Conservation (phyloP, 2,888 invertebrate genomes). For the Thecocarcelia acutangulata region DNA sequence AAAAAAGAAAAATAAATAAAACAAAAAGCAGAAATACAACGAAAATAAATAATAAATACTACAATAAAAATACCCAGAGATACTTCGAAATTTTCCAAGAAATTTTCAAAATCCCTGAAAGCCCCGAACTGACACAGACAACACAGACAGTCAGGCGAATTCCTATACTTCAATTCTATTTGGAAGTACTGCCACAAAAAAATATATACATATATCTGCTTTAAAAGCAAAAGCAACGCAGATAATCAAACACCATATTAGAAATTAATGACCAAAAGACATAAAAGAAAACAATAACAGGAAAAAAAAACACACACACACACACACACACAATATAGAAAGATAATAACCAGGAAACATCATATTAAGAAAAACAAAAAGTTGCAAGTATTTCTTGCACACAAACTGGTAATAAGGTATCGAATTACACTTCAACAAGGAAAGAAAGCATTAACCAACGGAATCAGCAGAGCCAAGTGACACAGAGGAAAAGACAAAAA, state of each 20-base stretch:
- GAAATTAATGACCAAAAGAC: constrained; percentile 58
- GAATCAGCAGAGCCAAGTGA: constrained; percentile 51
- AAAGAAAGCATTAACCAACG: constrained; percentile 51
- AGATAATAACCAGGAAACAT: constrained; percentile 68
- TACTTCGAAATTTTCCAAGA: constrained; percentile 34
- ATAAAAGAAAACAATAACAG: constrained; percentile 45
- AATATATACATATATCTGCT: neutral
- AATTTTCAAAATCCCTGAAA: constrained; percentile 18
- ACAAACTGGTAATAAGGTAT: constrained; percentile 24
- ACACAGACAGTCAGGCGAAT: constrained; percentile 21
- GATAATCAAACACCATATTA: constrained; percentile 38
- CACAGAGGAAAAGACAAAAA: constrained; percentile 28
- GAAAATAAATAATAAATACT: constrained; percentile 55
- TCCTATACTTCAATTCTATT: neutral
- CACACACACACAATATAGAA: constrained; percentile 29
- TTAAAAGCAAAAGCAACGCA: neutral
- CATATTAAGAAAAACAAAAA: constrained; percentile 59
- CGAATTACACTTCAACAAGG: constrained; percentile 50
- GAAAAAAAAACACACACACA: constrained; percentile 10
- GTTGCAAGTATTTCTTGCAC: neutral
- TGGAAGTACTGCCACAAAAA: neutral
- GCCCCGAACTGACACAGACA: neutral
- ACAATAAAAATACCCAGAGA: constrained; percentile 59
- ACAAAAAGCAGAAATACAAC: constrained; percentile 58
- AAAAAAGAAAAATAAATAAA: constrained; percentile 9